Conservation (phyloP, 1,140 invertebrate genomes). For the Meloidogyne floridensis region DNA sequence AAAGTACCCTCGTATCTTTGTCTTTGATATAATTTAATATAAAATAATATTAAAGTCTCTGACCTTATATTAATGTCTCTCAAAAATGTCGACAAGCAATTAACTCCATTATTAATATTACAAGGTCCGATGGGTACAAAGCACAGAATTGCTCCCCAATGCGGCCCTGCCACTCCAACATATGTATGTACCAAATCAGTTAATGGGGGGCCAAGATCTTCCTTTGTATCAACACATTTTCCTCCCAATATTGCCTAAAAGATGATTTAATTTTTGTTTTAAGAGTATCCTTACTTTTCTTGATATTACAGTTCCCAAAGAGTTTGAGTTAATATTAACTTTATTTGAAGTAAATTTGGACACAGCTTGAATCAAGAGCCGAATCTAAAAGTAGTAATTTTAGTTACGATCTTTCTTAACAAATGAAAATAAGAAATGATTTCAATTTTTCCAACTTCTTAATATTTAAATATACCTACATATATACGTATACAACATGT, state of each 20-base stretch:
- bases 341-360: conserved; percentile 40
- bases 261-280: neutral
- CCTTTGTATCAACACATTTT: conserved; percentile 39
- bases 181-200: conserved; percentile 34
- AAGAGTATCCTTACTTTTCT: conserved; percentile 29
- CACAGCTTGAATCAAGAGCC: conserved; percentile 46
- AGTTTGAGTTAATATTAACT: conserved; percentile 47
- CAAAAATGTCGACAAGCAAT: conserved; percentile 22
- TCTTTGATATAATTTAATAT: conserved; percentile 12
- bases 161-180: conserved; percentile 24
- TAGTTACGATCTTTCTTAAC: no score
- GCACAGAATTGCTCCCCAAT: conserved; percentile 13
- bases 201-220: conserved; percentile 1
- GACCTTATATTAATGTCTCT: conserved; percentile 27
- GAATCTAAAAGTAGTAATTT: conserved; percentile 20
- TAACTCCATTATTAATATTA: conserved; percentile 27
- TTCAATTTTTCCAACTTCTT: no score
- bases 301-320: conserved; percentile 39
- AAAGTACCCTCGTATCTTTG: conserved; percentile 22
- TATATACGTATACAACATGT: no score
- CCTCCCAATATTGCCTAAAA: conserved; percentile 45
- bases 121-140: conserved; percentile 16
- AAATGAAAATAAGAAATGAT: no score
- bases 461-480: no score
- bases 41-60: neutral